These are phyloP conservation scores for Aethes cnicana DNA, from an alignment of 2,888 invertebrate species.

Conservation along the genomic window DNA sequence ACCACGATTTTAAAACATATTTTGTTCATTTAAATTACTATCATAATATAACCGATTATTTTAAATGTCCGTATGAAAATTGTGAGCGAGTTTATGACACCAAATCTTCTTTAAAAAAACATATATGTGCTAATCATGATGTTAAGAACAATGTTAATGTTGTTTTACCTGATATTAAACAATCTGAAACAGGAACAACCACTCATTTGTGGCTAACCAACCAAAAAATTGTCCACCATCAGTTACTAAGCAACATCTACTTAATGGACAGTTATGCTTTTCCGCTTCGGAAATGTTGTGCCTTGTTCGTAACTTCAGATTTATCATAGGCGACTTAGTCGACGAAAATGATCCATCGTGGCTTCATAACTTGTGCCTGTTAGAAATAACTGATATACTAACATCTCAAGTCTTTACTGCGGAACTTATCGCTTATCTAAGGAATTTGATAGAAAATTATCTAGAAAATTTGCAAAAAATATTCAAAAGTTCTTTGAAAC, in stretches of 20 bases:
- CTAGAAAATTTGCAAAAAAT: background rate
- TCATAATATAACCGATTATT: slow-evolving; percentile 2
- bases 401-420: background rate
- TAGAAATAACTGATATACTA: background rate
- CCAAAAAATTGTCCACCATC: background rate
- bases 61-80: background rate
- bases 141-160: no score
- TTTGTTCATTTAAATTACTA: slow-evolving; percentile 1
- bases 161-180: no score
- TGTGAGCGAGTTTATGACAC: slow-evolving; percentile 1
- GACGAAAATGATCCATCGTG: background rate
- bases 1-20: slow-evolving; percentile 2
- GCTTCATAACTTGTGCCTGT: background rate
- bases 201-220: background rate
- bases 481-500: background rate
- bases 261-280: background rate
- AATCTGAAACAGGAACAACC: no score
- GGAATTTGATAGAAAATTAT: background rate
- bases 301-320: background rate
- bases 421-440: background rate
- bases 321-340: background rate
- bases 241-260: background rate
- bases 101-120: slow-evolving; percentile 2
- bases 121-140: background rate
- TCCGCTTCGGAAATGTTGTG: background rate